phyloP scores from a whole-genome alignment of 53 echinoderm and acorn worm species.

The Apostichopus leukothele region DNA sequence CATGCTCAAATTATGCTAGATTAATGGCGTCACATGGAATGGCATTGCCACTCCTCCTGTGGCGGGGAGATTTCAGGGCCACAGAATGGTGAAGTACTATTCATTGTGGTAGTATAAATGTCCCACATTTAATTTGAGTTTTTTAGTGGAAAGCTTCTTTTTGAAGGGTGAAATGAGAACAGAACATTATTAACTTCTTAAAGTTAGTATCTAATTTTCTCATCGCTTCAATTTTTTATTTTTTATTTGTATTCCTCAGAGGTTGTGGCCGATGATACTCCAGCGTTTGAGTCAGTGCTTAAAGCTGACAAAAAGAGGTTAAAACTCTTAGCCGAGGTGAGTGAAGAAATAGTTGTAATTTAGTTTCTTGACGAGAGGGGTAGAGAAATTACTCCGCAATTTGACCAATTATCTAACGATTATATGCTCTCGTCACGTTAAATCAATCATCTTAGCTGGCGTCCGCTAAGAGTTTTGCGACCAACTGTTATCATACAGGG shows the following conservation, averaged over 20 bases:
- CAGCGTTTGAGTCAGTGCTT: conserved; percentile 89
- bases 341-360: not conserved
- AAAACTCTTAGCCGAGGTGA: conserved; percentile 82
- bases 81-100: conserved; percentile 25
- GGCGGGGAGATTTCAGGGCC: conserved; percentile 31
- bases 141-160: too few relatives aligned
- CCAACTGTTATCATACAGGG: too few relatives aligned
- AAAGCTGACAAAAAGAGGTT: conserved; percentile 90
- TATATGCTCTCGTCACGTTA: too few relatives aligned
- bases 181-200: too few relatives aligned
- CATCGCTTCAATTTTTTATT: too few relatives aligned
- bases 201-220: too few relatives aligned
- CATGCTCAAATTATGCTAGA: conserved; percentile 9
- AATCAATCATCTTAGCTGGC: too few relatives aligned
- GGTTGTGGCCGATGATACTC: conserved; percentile 91
- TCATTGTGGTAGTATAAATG: conserved; percentile 43
- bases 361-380: too few relatives aligned
- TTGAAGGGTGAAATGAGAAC: too few relatives aligned
- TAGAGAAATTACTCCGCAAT: not conserved
- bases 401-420: too few relatives aligned
- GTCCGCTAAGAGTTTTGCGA: too few relatives aligned
- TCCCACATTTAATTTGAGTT: not conserved
- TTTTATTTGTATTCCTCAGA: conserved; percentile 50
- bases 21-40: conserved; percentile 6
- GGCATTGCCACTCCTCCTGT: not conserved